A percentile compares a stretch with the other conserved stretches of the same genome.
Evolutionary conservation across 2,797 vertebrate species (phyloP).

Genomic region (Darevskia mixta): DNA sequence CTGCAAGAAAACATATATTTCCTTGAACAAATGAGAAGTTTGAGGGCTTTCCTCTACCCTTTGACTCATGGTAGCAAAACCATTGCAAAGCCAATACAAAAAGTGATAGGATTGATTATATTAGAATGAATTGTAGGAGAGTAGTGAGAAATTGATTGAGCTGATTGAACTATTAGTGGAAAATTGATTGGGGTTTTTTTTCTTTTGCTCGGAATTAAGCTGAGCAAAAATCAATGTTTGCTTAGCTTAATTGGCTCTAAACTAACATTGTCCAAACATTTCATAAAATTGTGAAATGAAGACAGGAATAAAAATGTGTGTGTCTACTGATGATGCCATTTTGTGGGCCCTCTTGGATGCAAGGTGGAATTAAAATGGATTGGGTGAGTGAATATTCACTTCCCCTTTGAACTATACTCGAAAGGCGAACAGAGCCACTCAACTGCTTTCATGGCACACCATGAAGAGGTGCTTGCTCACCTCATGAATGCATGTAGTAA

Average conservation of each 20-base stretch:
- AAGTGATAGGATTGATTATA: not conserved
- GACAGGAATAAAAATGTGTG: too few relatives aligned
- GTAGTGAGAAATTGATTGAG: not conserved
- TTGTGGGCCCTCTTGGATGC: too few relatives aligned
- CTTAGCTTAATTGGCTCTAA: constrained; percentile 61
- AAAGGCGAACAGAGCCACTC: not conserved
- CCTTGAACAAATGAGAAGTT: not conserved
- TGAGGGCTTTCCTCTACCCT: not conserved
- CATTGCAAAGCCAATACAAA: not conserved
- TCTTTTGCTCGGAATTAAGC: not conserved
- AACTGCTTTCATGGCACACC: not conserved
- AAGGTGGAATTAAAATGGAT: too few relatives aligned
- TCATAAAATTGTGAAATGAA: constrained; percentile 45
- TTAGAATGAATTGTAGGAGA: not conserved
- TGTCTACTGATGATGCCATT: too few relatives aligned
- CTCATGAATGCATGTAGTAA: not conserved
- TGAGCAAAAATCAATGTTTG: constrained; percentile 36
- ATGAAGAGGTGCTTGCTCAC: not conserved
- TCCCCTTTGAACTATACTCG: not conserved
- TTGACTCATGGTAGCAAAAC: not conserved
- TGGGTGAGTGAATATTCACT: too few relatives aligned
- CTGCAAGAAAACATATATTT: not conserved
- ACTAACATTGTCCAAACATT: constrained; percentile 39
- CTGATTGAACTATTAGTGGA: not conserved
- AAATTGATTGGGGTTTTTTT: not conserved